Base-by-base conservation (phyloP, 2,888 invertebrate species). In the Rhagophthalmus giganteus region DNA sequence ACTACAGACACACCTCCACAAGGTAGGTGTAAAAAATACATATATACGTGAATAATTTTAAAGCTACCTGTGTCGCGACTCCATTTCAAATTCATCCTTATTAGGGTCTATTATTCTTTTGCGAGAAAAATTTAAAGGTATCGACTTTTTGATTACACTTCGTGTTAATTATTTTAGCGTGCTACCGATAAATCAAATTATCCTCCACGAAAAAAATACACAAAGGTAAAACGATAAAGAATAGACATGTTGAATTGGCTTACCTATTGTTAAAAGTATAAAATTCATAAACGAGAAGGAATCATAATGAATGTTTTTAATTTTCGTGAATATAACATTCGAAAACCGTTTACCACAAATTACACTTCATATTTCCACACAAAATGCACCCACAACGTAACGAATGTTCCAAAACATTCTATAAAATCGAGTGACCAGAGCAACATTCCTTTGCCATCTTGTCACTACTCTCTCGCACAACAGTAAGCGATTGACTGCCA, bases 391-490 rank as follows among this genome's bases (percentile, higher is more conserved):
- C 44, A 48, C 39, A 39, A 44, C 56, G 39, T 53, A 53, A 61
- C 53, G 54, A 69, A 67, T 65, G 55, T 65, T 61, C 61, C 68
- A 71, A 71, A 72, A 71, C 67, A 71, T 54, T 35, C 47, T 48
- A 54, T 40, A 54, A 45, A 40, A 45, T 54, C 39, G 31, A 45
- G 54, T 49, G 45, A 35, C 42, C 34, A 45, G 45, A 54, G 48
- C 49, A 54, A 72, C 74, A 74, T 73, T 74, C 73, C 73, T 71
- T 73, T 74, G 75, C 75, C 75, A 75, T 75, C 74, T 75, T 75
- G 74, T 75, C 74, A 74, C 73, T 73, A 60, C 56, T 61, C 59
- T 50, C 49, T 59, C 55, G 40, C 41, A 48, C 51, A 58, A 55
- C 57, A 60, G 58, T 53, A 40, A 26, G 30, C 40, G 41, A 47